Evolutionary conservation across 2,888 invertebrate genomes (phyloP).

Genomic region (Napeogenes inachia): DNA sequence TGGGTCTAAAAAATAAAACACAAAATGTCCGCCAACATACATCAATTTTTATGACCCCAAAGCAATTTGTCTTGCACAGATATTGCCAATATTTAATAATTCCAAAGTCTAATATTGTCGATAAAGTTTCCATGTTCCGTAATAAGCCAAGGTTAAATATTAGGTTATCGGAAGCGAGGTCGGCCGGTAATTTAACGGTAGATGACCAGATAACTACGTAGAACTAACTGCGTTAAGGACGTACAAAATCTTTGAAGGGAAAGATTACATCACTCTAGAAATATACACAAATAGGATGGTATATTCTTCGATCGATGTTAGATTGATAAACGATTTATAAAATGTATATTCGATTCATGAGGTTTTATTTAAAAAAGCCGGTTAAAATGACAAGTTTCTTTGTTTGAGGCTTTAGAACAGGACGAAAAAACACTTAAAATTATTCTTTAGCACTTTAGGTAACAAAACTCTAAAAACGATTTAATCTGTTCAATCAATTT

Average conservation of each 20-base stretch:
- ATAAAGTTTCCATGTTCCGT: conserved; percentile 6
- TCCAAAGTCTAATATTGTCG: not conserved
- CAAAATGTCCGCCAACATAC: no score
- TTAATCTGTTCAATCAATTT: no score
- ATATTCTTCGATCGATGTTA: no score
- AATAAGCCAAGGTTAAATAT: conserved; percentile 29
- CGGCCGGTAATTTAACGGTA: conserved; percentile 33
- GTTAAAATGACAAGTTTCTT: no score
- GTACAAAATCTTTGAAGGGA: conserved; percentile 15
- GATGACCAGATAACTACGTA: conserved; percentile 31
- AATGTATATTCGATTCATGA: no score
- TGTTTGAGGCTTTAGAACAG: no score
- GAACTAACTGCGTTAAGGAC: conserved; percentile 32
- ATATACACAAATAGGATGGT: conserved; percentile 14
- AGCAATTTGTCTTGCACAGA: not conserved
- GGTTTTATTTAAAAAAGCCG: no score
- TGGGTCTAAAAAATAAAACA: no score
- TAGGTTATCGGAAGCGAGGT: conserved; percentile 32
- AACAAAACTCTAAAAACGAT: no score
- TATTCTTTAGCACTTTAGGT: no score
- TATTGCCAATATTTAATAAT: conserved; percentile 3
- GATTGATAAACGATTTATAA: no score
- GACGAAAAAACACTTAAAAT: no score
- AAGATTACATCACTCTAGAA: conserved; percentile 20
- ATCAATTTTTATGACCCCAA: not conserved